A percentile compares a stretch with the other conserved stretches of the same genome.
These are phyloP conservation scores for Thyatira batis DNA, from an alignment of 2,888 invertebrate species.

Conservation along the genomic window DNA sequence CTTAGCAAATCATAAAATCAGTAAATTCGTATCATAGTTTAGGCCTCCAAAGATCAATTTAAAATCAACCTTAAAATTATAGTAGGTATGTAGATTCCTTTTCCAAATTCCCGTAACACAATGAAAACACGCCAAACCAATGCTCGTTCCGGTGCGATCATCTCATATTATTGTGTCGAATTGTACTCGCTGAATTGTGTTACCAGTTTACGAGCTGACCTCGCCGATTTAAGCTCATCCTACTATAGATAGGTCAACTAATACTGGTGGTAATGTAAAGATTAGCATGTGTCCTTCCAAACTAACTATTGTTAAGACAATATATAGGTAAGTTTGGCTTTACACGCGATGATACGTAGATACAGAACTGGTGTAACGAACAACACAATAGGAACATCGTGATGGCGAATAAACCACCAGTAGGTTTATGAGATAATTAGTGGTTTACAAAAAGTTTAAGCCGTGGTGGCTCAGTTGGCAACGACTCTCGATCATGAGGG, in stretches of 20 bases:
- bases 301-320: slow-evolving; percentile 56
- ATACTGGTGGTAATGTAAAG: slow-evolving; percentile 33
- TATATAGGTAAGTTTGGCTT: slow-evolving; percentile 58
- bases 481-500: too few relatives aligned
- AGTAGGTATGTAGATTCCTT: neutral
- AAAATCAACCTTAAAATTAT: too few relatives aligned
- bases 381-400: slow-evolving; percentile 27
- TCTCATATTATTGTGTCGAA: slow-evolving; percentile 69
- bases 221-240: slow-evolving; percentile 16
- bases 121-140: slow-evolving; percentile 48
- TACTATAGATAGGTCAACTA: slow-evolving; percentile 32
- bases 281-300: slow-evolving; percentile 67
- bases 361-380: slow-evolving; percentile 28
- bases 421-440: neutral
- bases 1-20: too few relatives aligned
- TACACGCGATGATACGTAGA: slow-evolving; percentile 44
- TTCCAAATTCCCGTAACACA: slow-evolving; percentile 16
- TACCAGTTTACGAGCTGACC: slow-evolving; percentile 29
- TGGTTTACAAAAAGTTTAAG: neutral
- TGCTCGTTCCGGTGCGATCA: slow-evolving; percentile 73
- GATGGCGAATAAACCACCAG: slow-evolving; percentile 4
- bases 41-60: too few relatives aligned
- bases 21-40: too few relatives aligned
- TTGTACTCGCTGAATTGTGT: slow-evolving; percentile 64
- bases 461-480: too few relatives aligned